Percentiles rank a stretch among this genome's conserved stretches.
Conservation (phyloP, 1,140 invertebrate species). For the Pomacea maculata region DNA sequence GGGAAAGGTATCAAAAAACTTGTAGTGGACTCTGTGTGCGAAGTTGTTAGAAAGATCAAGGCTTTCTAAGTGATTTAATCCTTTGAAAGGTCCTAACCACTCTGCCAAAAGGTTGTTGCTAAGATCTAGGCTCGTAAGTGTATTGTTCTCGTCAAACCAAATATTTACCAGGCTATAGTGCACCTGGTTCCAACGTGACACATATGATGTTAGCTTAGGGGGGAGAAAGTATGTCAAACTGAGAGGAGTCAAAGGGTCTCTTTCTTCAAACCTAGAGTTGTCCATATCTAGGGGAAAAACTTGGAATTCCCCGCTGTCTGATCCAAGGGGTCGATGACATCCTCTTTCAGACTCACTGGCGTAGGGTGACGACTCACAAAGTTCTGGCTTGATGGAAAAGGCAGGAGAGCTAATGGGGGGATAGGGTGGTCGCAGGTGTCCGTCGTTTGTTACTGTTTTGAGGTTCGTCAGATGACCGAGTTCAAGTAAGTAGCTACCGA, state of each 20-base stretch:
- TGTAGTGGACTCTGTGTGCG: conserved; percentile 10
- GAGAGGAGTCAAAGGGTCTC: background rate
- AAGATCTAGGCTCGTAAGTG: background rate
- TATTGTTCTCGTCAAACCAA: conserved; percentile 4
- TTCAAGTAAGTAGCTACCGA: background rate
- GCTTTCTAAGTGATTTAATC: conserved; percentile 5
- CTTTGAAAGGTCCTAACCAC: conserved; percentile 24
- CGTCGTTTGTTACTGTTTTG: background rate
- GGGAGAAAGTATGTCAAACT: background rate
- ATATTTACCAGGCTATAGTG: conserved; percentile 3
- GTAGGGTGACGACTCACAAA: too few species aligned
- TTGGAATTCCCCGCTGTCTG: too few species aligned
- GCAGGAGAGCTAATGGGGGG: background rate
- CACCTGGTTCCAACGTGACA: conserved; percentile 19
- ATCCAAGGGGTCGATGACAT: too few species aligned
- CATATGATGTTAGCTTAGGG: conserved; percentile 17
- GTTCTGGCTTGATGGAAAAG: too few species aligned
- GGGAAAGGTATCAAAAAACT: conserved; percentile 25
- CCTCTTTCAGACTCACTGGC: background rate
- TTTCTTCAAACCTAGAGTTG: background rate
- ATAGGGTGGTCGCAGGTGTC: background rate
- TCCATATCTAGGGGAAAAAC: too few species aligned
- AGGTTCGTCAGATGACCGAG: background rate
- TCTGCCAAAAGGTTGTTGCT: conserved; percentile 11
- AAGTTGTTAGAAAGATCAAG: conserved; percentile 24